A percentile compares a stretch with the other conserved stretches of the same genome.
Evolutionary conservation across 2,113 vertebrate genomes (phyloP).

Genomic region (Leptobrachium leishanense): DNA sequence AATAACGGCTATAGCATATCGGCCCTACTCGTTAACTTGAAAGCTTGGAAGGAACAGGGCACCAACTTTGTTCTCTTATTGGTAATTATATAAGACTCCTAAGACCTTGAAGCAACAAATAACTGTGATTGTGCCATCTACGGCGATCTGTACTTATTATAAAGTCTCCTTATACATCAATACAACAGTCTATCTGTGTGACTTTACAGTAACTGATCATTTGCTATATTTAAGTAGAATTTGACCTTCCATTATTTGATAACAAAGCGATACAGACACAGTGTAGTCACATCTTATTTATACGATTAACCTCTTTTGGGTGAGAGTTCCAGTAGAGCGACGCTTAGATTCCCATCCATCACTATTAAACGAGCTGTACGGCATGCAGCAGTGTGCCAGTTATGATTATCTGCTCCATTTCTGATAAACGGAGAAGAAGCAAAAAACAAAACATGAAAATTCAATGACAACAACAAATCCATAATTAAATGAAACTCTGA

Average conservation of each 20-base stretch:
- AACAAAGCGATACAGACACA: background rate
- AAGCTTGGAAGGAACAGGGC: too few relatives aligned
- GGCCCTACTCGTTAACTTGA: too few relatives aligned
- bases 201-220: background rate
- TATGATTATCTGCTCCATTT: background rate
- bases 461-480: background rate
- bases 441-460: background rate
- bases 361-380: background rate
- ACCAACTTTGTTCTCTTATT: too few relatives aligned
- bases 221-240: background rate
- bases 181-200: too few relatives aligned
- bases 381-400: background rate
- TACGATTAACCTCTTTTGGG: background rate
- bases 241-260: background rate
- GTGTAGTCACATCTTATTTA: background rate
- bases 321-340: background rate
- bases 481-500: background rate
- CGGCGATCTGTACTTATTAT: too few relatives aligned
- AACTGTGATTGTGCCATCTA: too few relatives aligned
- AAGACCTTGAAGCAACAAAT: too few relatives aligned
- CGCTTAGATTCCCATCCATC: background rate
- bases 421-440: background rate
- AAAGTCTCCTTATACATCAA: too few relatives aligned
- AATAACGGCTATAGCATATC: too few relatives aligned
- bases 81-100: too few relatives aligned